Percentiles rank a stretch among this genome's conserved stretches.
Evolutionary conservation across 2,113 vertebrate genomes (phyloP).

Genomic region (Asarcornis scutulata): DNA sequence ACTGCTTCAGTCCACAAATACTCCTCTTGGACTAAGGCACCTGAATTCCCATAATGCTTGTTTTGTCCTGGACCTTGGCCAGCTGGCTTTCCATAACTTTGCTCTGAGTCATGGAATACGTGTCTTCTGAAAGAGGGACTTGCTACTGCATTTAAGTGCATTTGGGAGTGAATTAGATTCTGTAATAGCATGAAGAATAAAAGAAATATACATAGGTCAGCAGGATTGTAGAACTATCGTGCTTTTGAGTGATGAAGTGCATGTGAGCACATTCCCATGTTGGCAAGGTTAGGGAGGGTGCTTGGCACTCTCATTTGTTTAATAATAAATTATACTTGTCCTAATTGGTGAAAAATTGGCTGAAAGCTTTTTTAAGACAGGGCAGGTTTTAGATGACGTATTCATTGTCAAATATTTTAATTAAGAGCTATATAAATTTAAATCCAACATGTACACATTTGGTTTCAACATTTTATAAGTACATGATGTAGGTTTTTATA

Average conservation of each 20-base stretch:
- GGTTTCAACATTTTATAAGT: neutral
- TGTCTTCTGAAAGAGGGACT: neutral
- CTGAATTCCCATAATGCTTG: neutral
- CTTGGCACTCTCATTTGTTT: neutral
- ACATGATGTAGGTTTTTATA: neutral
- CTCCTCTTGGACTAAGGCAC: neutral
- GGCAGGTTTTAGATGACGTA: neutral
- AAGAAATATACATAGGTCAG: neutral
- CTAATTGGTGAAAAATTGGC: neutral
- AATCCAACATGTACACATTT: neutral
- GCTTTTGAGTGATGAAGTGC: neutral
- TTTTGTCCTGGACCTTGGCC: neutral
- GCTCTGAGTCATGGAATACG: neutral
- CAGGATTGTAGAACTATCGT: neutral
- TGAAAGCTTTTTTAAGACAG: neutral
- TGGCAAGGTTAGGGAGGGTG: neutral
- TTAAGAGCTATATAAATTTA: neutral
- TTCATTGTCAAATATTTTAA: neutral
- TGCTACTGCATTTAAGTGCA: neutral
- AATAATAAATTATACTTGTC: neutral
- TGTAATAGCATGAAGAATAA: neutral
- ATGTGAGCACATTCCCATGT: neutral
- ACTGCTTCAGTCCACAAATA: neutral
- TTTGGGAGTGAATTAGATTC: neutral
- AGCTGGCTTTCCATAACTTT: neutral